Evolutionary conservation across 2,888 invertebrate species (phyloP), one percentile per base, ranked within the genome.

Genomic region (Corythucha ciliata): DNA sequence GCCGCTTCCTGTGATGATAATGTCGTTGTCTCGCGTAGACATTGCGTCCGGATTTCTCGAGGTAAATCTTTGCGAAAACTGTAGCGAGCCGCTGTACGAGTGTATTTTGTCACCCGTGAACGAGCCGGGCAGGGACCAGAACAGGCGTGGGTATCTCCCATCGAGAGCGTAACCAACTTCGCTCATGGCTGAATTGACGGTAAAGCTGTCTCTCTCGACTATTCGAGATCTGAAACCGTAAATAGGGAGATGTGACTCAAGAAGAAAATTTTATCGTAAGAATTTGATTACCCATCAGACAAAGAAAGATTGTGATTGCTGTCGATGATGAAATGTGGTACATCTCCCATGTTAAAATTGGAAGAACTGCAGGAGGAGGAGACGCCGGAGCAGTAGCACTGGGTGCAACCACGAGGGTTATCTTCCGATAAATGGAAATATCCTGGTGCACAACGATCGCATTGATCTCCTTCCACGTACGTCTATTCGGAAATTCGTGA

Each of bases 371-470:
- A 96, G 25, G 80, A 75, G 2, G 71, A 72, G 0, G 83, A 77
- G 7, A 84, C 79, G 10, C 87, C 88, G 20, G 87, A 89, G 68
- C 94, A 96, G 73, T 80, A 93, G 66, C 94, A 96, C 48, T 80
- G 73, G 39, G 79, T 75, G 66, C 94, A 96, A 8, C 93, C 93
- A 40, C 79, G 74, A 0, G 78, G 75, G 67, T 89, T 83, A 14
- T 68, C 68, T 1, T 67, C 64, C 18, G 80, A 78, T 0, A 94
- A 72, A 18, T 86, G 84, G 66, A 85, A 94, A 1, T 85, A 83
- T 5, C 86, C 85, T 4, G 75, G 72, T 3, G 81, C 74, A 65
- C 94, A 94, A 20, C 77, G 74, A 64, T 85, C 79, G 65, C 94
- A 94, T 41, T 72, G 72, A 0, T 71, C 65, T 0, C 93, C 93